These are phyloP conservation scores for Schizothorax lantsangensis DNA, from an alignment of 2,797 vertebrate species.

Conservation along the genomic window DNA sequence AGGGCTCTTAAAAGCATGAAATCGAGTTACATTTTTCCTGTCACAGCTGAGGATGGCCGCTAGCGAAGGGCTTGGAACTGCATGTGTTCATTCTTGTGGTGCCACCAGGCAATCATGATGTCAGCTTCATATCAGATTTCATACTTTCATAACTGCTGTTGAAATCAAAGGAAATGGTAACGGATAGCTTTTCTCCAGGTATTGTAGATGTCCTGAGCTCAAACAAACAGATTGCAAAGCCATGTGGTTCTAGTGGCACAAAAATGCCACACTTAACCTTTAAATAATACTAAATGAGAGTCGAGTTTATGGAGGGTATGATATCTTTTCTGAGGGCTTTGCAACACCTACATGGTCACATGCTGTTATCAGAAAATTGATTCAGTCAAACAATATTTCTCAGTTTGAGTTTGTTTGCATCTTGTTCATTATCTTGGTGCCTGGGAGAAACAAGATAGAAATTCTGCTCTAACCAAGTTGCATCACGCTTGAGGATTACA, in stretches of 20 bases:
- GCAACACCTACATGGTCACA: slow-evolving; percentile 1
- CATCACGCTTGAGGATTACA: slow-evolving; percentile 31
- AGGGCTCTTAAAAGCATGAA: slow-evolving; percentile 26
- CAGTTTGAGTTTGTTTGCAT: slow-evolving; percentile 31
- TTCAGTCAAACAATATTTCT: slow-evolving; percentile 33
- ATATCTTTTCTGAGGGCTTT: slow-evolving; percentile 19
- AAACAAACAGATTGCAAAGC: neutral
- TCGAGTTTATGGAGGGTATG: neutral
- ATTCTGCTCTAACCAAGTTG: slow-evolving; percentile 34
- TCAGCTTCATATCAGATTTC: slow-evolving; percentile 24
- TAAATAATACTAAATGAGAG: slow-evolving; percentile 14
- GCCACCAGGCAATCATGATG: neutral
- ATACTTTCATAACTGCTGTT: neutral
- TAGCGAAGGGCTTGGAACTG: neutral
- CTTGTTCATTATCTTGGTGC: slow-evolving; percentile 39
- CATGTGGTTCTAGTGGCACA: neutral
- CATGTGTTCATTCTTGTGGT: neutral
- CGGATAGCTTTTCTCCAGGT: neutral
- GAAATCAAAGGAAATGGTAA: neutral
- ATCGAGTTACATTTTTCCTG: slow-evolving; percentile 5
- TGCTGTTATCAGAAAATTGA: slow-evolving; percentile 22
- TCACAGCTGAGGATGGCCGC: neutral
- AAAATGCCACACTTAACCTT: slow-evolving; percentile 2
- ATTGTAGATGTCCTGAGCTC: neutral
- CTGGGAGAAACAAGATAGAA: slow-evolving; percentile 33